phyloP scores from a whole-genome alignment of 1,140 invertebrate species.

The Drosophila nannoptera region DNA sequence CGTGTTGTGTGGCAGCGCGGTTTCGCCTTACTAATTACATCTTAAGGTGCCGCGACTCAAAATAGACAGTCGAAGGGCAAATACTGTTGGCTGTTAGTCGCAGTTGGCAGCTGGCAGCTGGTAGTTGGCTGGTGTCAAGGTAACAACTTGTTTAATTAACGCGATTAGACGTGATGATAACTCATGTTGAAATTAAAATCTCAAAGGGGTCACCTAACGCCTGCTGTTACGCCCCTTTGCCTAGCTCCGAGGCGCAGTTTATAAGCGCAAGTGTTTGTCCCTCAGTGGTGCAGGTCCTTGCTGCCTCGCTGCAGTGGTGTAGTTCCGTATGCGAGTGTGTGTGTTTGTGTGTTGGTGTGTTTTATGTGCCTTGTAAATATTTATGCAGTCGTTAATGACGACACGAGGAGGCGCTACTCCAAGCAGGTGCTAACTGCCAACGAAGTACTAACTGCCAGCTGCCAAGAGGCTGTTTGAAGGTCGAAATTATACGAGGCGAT shows the following conservation, averaged over 20 bases:
- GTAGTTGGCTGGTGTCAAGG: slow-evolving; percentile 44
- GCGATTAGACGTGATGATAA: slow-evolving; percentile 66
- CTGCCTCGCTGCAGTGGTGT: neutral
- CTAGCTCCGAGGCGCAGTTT: slow-evolving; percentile 43
- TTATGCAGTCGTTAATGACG: slow-evolving; percentile 70
- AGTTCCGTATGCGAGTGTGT: neutral
- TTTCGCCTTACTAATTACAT: slow-evolving; percentile 48
- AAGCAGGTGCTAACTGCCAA: slow-evolving; percentile 48
- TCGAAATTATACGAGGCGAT: slow-evolving; percentile 24
- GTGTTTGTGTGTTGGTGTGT: slow-evolving; percentile 18
- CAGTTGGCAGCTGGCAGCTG: neutral
- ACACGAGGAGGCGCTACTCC: slow-evolving; percentile 32
- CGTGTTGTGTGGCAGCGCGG: slow-evolving; percentile 10
- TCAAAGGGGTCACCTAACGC: slow-evolving; percentile 35
- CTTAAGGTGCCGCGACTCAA: slow-evolving; percentile 35
- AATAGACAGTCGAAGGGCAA: slow-evolving; percentile 56
- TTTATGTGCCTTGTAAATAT: slow-evolving; percentile 71
- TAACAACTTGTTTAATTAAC: slow-evolving; percentile 75
- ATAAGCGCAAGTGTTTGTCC: slow-evolving; percentile 46
- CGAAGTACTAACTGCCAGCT: slow-evolving; percentile 44
- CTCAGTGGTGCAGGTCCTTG: slow-evolving; percentile 11
- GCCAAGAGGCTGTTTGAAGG: slow-evolving; percentile 45
- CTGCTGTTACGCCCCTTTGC: slow-evolving; percentile 36
- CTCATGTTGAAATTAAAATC: slow-evolving; percentile 59
- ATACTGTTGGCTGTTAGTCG: slow-evolving; percentile 9